A percentile compares a stretch with the other conserved stretches of the same genome.
Conservation (phyloP, 2,888 invertebrate genomes). For the Cephonodes hylas region DNA sequence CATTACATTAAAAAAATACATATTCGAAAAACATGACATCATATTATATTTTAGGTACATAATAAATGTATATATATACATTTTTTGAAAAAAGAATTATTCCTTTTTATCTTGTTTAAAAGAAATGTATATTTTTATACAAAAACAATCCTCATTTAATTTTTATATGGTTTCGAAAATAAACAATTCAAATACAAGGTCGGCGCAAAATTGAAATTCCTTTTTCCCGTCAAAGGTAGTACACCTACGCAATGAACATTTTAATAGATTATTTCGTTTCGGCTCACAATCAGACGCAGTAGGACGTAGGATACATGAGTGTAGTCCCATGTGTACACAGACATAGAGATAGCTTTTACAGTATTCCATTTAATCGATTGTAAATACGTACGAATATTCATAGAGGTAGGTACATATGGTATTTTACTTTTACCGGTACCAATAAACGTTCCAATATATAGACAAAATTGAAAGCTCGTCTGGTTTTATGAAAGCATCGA, state of each 20-base stretch:
- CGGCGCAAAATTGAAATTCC: background rate
- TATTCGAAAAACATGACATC: no score
- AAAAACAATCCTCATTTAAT: background rate
- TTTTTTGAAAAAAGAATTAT: no score
- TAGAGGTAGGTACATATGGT: background rate
- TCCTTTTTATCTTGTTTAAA: no score
- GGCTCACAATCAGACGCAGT: background rate
- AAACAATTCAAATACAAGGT: no score
- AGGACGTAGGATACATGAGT: background rate
- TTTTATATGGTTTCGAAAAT: no score
- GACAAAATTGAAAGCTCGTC: background rate
- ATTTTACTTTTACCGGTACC: background rate
- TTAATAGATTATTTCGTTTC: background rate
- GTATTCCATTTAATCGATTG: slow-evolving; percentile 3
- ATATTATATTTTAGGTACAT: no score
- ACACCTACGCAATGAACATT: background rate
- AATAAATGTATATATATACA: no score
- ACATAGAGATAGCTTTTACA: slow-evolving; percentile 21
- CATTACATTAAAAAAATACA: no score
- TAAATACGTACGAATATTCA: background rate
- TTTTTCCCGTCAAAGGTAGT: background rate
- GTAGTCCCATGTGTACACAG: background rate
- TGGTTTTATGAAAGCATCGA: background rate
- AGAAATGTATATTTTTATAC: no score
- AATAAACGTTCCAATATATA: background rate